phyloP scores from a whole-genome alignment of 2,888 invertebrate species.

The Odontomyia ornata region DNA sequence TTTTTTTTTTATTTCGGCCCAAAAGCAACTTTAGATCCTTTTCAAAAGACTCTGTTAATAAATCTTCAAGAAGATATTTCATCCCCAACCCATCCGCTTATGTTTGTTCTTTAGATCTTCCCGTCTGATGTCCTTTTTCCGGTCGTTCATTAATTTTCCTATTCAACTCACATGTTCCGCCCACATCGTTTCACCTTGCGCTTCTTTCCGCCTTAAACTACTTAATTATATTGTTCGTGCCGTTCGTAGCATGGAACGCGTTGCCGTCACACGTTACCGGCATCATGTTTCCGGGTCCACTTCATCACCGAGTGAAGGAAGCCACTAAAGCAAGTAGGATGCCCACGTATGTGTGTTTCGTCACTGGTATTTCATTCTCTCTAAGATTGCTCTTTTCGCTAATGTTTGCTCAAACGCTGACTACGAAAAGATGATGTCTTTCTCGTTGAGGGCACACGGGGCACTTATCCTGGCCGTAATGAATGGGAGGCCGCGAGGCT shows the following conservation, averaged over 20 bases:
- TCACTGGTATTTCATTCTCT: neutral
- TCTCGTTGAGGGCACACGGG: slow-evolving; percentile 15
- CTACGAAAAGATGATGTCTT: slow-evolving; percentile 28
- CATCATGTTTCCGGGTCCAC: neutral
- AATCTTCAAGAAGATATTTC: neutral
- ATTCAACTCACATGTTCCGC: slow-evolving; percentile 17
- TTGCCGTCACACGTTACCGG: neutral
- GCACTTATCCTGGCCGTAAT: slow-evolving; percentile 24
- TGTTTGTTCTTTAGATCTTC: neutral
- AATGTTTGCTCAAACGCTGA: neutral
- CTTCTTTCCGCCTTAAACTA: slow-evolving; percentile 2
- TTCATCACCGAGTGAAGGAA: neutral
- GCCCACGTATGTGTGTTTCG: neutral
- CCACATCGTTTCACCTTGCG: slow-evolving; percentile 5
- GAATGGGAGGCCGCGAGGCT: slow-evolving; percentile 8
- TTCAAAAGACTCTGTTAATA: neutral
- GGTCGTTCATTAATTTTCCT: slow-evolving; percentile 25
- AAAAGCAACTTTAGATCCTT: no score
- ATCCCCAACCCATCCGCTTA: neutral
- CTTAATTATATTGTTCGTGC: slow-evolving; percentile 35
- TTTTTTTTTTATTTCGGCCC: no score
- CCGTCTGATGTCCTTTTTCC: slow-evolving; percentile 25
- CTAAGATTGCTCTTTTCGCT: slow-evolving; percentile 3
- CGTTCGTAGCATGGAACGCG: neutral
- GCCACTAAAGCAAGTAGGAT: neutral